Evolutionary conservation across 2,113 vertebrate genomes (phyloP), one percentile per base, ranked within the genome.

Genomic region (Chrysochloris asiatica): DNA sequence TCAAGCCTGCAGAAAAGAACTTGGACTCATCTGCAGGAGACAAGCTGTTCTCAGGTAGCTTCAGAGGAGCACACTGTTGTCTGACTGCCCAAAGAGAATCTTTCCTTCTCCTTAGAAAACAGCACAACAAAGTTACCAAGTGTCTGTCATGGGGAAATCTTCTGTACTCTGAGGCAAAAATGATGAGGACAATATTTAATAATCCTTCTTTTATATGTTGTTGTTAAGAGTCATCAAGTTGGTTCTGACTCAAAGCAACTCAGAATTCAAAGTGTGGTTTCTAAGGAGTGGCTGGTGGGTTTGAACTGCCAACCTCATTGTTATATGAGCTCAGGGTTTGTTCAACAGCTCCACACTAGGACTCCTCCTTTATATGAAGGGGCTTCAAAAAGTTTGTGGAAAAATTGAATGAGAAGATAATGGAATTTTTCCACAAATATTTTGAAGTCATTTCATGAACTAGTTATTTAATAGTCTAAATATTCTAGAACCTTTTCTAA

Each of bases 401-500:
- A n/a, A n/a, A n/a, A n/a, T n/a, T n/a, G n/a, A n/a, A n/a, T n/a
- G n/a, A n/a, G n/a, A n/a, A n/a, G n/a, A n/a, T n/a, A n/a, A n/a
- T n/a, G n/a, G n/a, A n/a, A n/a, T n/a, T n/a, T n/a, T n/a, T n/a
- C n/a, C n/a, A n/a, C n/a, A n/a, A n/a, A n/a, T n/a, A n/a, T n/a
- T n/a, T n/a, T n/a, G n/a, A n/a, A n/a, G n/a, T n/a, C n/a, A n/a
- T n/a, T n/a, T n/a, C n/a, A n/a, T n/a, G n/a, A n/a, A n/a, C n/a
- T n/a, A n/a, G n/a, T n/a, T n/a, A n/a, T 48, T 77, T 75, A 89
- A 94, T 17, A 24, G 43, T 69, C 3, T 67, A 67, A 91, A 63
- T 22, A 47, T 63, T 17, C 8, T 1, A 87, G 90, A 69, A 89
- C 33, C 19, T 28, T 95, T 95, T 77, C 80, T 50, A 75, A 94